Percentiles rank a stretch among this genome's conserved stretches.
These are phyloP conservation scores for Brachionus koreanus DNA, from an alignment of 1,140 invertebrate species.

Conservation along the genomic window DNA sequence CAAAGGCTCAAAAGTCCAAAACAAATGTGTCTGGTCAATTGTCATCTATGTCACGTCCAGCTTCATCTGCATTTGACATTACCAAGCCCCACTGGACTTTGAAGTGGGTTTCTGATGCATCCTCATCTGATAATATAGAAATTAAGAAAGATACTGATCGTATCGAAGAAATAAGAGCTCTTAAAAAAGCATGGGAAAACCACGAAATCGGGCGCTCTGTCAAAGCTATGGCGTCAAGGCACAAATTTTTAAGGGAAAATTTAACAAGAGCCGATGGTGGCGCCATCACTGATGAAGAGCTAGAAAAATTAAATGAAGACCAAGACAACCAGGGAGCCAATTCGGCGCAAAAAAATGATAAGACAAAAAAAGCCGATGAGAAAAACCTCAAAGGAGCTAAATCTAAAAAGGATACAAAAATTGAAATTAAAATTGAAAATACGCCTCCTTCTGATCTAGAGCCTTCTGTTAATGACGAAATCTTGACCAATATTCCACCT, in stretches of 20 bases:
- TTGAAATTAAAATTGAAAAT: background rate
- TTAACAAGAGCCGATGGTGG: constrained; percentile 48
- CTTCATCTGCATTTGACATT: constrained; percentile 51
- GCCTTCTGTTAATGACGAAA: constrained; percentile 46
- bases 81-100: constrained; percentile 56
- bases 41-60: background rate
- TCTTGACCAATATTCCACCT: constrained; percentile 52
- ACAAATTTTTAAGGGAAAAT: constrained; percentile 54
- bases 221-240: constrained; percentile 55
- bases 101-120: constrained; percentile 54
- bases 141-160: constrained; percentile 57
- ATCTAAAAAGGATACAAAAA: constrained; percentile 4
- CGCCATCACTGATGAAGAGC: constrained; percentile 38
- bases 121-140: constrained; percentile 53
- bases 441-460: background rate
- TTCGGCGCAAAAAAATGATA: constrained; percentile 38
- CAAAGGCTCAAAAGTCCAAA: constrained; percentile 49
- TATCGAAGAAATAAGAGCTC: constrained; percentile 55
- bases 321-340: constrained; percentile 47
- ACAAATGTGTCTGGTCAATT: constrained; percentile 39
- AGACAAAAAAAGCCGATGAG: background rate
- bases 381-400: background rate
- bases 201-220: constrained; percentile 56
- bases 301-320: constrained; percentile 47
- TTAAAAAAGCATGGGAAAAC: constrained; percentile 59